Conservation (phyloP, 1,140 invertebrate genomes). For the Apis mellifera region Amel_HAv3.1 CM009933.2:1853001-1853500, state of each 20-base stretch:
- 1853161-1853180: neutral
- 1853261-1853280: slow-evolving; percentile 41
- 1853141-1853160: neutral
- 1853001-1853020: too few species aligned
- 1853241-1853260: neutral
- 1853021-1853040: too few species aligned
- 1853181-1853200: neutral
- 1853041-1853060: too few species aligned
- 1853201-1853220: neutral
- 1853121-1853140: too few species aligned
- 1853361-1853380: slow-evolving; percentile 3
- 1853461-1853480: neutral
- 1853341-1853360: slow-evolving; percentile 41
- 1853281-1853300: slow-evolving; percentile 27
- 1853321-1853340: slow-evolving; percentile 24
- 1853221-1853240: neutral
- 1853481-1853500: neutral
- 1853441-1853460: slow-evolving; percentile 10
- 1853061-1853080: too few species aligned
- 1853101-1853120: too few species aligned
- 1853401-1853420: slow-evolving; percentile 25
- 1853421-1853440: slow-evolving; percentile 45
- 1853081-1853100: too few species aligned
- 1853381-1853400: slow-evolving; percentile 54
- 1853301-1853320: slow-evolving; percentile 45